These are phyloP conservation scores for Nothobranchius kuhntae DNA, from an alignment of 2,113 vertebrate genomes.

Conservation along the genomic window DNA sequence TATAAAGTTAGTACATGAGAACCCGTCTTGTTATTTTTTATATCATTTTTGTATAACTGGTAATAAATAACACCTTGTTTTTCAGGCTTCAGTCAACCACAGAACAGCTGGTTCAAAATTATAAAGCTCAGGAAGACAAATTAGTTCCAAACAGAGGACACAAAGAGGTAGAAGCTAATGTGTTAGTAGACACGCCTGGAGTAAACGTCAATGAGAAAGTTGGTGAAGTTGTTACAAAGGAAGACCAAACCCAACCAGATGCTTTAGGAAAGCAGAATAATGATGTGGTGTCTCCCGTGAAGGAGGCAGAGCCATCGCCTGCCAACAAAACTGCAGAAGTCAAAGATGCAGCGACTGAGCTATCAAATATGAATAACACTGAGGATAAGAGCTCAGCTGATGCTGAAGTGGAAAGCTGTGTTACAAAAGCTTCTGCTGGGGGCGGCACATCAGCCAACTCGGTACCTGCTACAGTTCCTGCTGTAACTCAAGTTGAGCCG, in stretches of 20 bases:
- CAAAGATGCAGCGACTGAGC: neutral
- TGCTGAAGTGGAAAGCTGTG: neutral
- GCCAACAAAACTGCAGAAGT: conserved; percentile 16
- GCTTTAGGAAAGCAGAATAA: conserved; percentile 3
- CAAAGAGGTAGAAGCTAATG: conserved; percentile 5
- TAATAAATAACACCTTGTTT: conserved; percentile 24
- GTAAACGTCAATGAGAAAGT: neutral
- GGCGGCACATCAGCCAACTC: neutral
- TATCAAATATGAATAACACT: too few species aligned
- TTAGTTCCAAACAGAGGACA: conserved; percentile 5
- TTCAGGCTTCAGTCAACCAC: conserved; percentile 23
- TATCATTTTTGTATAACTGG: neutral
- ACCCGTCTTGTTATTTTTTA: too few species aligned
- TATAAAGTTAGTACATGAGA: conserved; percentile 33
- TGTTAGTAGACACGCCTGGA: neutral
- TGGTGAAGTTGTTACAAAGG: conserved; percentile 8
- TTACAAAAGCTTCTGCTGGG: conserved; percentile 6
- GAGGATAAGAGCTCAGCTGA: conserved; percentile 2
- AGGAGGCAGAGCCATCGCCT: conserved; percentile 10
- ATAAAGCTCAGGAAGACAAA: conserved; percentile 12
- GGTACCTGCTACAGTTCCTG: neutral
- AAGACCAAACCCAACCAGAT: conserved; percentile 2
- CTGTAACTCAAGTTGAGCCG: neutral
- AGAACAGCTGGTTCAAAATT: conserved; percentile 11
- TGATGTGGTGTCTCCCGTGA: neutral